Base-by-base conservation (phyloP, 2,113 vertebrate genomes). In the Anhinga anhinga region DNA sequence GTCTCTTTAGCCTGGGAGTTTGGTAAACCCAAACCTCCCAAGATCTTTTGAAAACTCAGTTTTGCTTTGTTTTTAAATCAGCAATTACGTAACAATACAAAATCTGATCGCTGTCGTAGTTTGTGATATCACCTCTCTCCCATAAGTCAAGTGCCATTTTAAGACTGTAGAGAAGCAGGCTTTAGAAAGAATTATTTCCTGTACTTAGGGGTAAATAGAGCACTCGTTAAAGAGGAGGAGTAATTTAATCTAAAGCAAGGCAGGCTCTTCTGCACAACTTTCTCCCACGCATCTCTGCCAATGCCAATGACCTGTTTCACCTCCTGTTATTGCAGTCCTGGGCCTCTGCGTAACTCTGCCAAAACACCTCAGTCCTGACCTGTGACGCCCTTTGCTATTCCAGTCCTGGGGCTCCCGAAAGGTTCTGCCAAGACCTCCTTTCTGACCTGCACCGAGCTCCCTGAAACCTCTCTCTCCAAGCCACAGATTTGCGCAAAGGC, bases 291-390 rank as follows among this genome's bases (percentile, higher is more conserved):
- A 65, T 4, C 59, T 26, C 34, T 73, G 74, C 70, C 82, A 55
- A 16, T 6, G 84, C 71, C 50, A 44, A 5, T 63, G 90, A 66
- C 71, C 86, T 55, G n/a, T 9, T 78, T 86, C 84, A 34, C 71
- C 77, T 53, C 47, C 77, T 5, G 4, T 59, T 66, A 61, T 1
- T 58, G 70, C 45, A 70, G 63, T 21, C 72, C 36, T 9, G 30
- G 42, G 61, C 38, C 30, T 44, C 78, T 38, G 36, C 0, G 15
- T 1, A 7, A 38, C 82, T 77, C 82, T 90, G 85, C 82, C 69
- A 32, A 83, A 92, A 63, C 76, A 87, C 63, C 88, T 88, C 96
- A 34, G 23, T 23, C 47, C 69, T 91, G 88, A 79, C 65, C 88
- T 82, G 61, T 56, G 71, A 71, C 2, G 6, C 45, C 50, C 67